Evolutionary conservation across 2,797 vertebrate genomes (phyloP).

Genomic region (Tragopan temminckii): DNA sequence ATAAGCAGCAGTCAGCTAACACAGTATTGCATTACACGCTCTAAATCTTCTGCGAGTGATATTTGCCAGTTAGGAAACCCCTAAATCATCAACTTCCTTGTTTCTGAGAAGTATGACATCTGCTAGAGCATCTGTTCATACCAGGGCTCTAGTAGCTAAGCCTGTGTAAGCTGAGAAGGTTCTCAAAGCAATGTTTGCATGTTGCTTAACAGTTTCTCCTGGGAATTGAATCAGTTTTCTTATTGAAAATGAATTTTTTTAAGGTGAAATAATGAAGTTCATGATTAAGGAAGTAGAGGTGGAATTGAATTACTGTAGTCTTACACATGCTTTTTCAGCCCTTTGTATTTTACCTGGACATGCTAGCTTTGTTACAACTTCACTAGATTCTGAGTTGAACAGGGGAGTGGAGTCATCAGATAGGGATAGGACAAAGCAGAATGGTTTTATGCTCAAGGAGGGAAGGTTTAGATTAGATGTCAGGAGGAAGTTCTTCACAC

Average conservation of each 20-base stretch:
- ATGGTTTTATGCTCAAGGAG: too few relatives aligned
- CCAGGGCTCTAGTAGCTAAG: not conserved
- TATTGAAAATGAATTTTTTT: not conserved
- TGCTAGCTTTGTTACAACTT: not conserved
- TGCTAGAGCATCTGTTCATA: constrained; percentile 27
- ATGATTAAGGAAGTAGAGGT: not conserved
- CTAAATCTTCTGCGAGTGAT: not conserved
- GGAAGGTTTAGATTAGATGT: too few relatives aligned
- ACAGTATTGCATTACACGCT: not conserved
- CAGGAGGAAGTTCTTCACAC: too few relatives aligned
- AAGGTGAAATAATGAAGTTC: not conserved
- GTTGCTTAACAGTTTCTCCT: not conserved
- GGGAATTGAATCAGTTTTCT: not conserved
- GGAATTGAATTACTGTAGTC: not conserved
- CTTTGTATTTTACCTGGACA: not conserved
- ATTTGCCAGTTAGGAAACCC: constrained; percentile 8
- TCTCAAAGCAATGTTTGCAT: not conserved
- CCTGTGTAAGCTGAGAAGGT: not conserved
- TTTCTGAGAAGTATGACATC: constrained; percentile 20
- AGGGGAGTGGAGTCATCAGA: not conserved
- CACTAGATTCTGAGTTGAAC: not conserved
- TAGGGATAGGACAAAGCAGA: too few relatives aligned
- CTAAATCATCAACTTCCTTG: constrained; percentile 23
- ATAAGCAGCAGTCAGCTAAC: not conserved
- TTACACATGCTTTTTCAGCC: not conserved